These are phyloP conservation scores for Sebastes alutus DNA, from an alignment of 2,797 vertebrate genomes.

Conservation along the genomic window DNA sequence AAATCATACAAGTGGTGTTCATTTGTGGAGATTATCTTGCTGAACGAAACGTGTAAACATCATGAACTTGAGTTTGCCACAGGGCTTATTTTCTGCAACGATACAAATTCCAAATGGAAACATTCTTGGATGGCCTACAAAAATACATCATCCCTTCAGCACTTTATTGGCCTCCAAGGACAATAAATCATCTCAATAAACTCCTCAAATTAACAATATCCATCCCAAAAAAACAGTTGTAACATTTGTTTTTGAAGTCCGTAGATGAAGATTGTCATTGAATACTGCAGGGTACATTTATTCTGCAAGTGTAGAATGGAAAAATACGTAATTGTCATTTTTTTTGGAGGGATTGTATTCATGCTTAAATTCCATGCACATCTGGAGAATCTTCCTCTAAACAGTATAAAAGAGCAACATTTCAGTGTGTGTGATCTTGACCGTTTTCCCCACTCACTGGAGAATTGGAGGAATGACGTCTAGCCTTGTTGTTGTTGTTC, in stretches of 20 bases:
- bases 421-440: neutral
- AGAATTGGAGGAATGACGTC: slow-evolving; percentile 4
- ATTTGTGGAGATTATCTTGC: too few species aligned
- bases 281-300: neutral
- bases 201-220: neutral
- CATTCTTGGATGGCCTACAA: too few species aligned
- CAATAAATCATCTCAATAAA: neutral
- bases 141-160: too few species aligned
- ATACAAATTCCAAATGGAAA: too few species aligned
- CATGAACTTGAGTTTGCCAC: too few species aligned
- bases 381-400: neutral
- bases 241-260: neutral
- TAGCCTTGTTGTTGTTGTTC: slow-evolving; percentile 1
- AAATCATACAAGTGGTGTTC: too few species aligned
- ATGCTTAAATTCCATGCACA: neutral
- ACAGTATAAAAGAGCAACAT: neutral
- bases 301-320: neutral
- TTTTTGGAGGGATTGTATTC: neutral
- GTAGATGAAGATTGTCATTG: neutral
- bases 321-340: neutral
- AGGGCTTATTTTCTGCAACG: too few species aligned
- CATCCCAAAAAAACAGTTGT: neutral
- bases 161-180: too few species aligned
- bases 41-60: too few species aligned
- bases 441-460: neutral